Base-by-base conservation (phyloP, 1,140 invertebrate species). In the Saxidomus purpurata region DNA sequence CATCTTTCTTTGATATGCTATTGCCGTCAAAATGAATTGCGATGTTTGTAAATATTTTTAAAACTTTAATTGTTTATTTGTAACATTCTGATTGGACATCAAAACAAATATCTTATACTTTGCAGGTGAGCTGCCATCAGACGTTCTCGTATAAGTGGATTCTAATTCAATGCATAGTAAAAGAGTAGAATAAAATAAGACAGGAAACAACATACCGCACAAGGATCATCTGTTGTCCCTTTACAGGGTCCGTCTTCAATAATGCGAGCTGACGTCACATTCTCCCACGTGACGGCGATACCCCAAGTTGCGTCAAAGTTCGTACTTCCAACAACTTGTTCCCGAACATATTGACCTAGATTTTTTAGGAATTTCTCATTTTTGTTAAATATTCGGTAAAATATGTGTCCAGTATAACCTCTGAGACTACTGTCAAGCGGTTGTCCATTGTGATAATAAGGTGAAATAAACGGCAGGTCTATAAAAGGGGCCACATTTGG, bases 231-330 rank as follows among this genome's bases (percentile, higher is more conserved):
- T 1, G 17, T 19, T 38, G 67, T 71, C 38, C 67, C 67, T 15
- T 4, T 3, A 40, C 67, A 71, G 1, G 31, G 34, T 2, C 28
- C 28, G 25, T 36, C 47, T 22, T n/a, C 38, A 38, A 85, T 34
- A 0, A 80, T 59, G 36, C n/a, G 22, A 34, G 38, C 31, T 11
- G 43, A 38, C n/a, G 89, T 79, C 17, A 92, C 89, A 67, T 92
- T 92, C n/a, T 82, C 77, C 91, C 91, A 92, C n/a, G 91, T 92
- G 77, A 92, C 82, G 17, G 80, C 43, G 6, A 90, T 80, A 0
- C 52, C 91, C 55, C 82, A 90, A 3, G n/a, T 85, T 6, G 87
- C 83, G 52, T 49, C 59, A 40, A 89, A 90, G 1, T 34, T 28
- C 3, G 69, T 47, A 19, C 34, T 67, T 4, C 85, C 90, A 28